Base-by-base conservation (phyloP, 2,797 vertebrate species). In the Acropternis orthonyx region DNA sequence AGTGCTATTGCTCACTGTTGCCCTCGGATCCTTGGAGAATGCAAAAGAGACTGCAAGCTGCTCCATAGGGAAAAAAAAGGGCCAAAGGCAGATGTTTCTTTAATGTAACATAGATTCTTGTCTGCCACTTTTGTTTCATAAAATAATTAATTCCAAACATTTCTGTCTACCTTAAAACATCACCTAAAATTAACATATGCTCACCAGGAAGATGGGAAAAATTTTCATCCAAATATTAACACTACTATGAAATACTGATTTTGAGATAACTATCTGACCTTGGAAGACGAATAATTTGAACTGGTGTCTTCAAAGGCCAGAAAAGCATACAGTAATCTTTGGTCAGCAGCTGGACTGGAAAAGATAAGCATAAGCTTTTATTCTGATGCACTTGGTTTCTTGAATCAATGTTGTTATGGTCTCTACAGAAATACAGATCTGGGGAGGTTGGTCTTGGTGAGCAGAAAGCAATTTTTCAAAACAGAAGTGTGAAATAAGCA, bases 381-480 rank as follows among this genome's bases (percentile, higher is more conserved):
- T 61, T 85, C 43, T 51, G 49, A 62, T 55, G 23, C 13, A 41
- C 13, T 65, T 91, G 26, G 23, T 92, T 72, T 72, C 39, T 89
- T 89, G 58, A 88, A 62, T 58, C n/a, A 37, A 36, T 55, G 24
- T 11, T 89, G 71, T 61, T 67, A 71, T 1, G 5, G 27, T 63
- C 16, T 88, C 30, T 61, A 14, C 56, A 92, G 34, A 83, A 89
- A 74, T 44, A 77, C 20, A 37, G 16, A 61, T 54, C 15, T 44
- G 44, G 10, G 9, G 24, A 85, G 4, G 16, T 37, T 73, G 23
- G 7, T 91, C 68, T 67, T 67, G 49, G 44, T 74, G 32, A 51
- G n/a, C 19, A 92, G 63, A 93, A 91, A 72, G 30, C 18, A 54
- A 9, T 77, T 92, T 83, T 88, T 87, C 52, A 80, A 77, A 92